These are phyloP conservation scores for Sebastes ruberrimus DNA, from an alignment of 2,797 vertebrate species.

Conservation along the genomic window DNA sequence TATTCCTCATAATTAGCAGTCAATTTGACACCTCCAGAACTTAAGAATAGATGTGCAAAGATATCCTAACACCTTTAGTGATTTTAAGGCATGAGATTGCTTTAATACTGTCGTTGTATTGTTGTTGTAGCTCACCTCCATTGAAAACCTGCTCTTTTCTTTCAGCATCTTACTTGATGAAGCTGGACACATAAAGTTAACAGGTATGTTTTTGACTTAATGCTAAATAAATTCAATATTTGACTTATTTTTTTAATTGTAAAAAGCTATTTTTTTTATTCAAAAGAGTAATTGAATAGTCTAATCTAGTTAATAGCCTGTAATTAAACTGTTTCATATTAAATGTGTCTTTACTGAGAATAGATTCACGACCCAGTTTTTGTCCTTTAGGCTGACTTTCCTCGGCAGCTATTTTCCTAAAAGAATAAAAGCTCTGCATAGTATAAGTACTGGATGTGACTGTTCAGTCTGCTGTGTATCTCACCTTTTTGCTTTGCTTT, in stretches of 20 bases:
- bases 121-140: conserved; percentile 12
- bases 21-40: neutral
- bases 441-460: neutral
- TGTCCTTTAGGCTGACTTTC: neutral
- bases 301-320: neutral
- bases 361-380: neutral
- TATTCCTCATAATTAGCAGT: neutral
- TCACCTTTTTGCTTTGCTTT: conserved; percentile 3
- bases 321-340: neutral
- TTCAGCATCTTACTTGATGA: conserved; percentile 99
- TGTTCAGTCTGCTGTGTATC: neutral
- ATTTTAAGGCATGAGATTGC: neutral
- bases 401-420: neutral
- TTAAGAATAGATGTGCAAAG: neutral
- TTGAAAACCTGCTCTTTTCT: conserved; percentile 71
- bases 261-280: too few relatives aligned
- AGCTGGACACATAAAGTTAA: conserved; percentile 99
- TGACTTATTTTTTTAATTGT: neutral
- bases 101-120: neutral
- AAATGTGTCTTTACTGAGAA: neutral
- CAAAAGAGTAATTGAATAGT: neutral
- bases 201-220: conserved; percentile 81
- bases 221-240: neutral
- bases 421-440: neutral
- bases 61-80: neutral